Evolutionary conservation across 2,113 vertebrate genomes (phyloP), one percentile per base, ranked within the genome.

Genomic region (Orthonyx spaldingii): DNA sequence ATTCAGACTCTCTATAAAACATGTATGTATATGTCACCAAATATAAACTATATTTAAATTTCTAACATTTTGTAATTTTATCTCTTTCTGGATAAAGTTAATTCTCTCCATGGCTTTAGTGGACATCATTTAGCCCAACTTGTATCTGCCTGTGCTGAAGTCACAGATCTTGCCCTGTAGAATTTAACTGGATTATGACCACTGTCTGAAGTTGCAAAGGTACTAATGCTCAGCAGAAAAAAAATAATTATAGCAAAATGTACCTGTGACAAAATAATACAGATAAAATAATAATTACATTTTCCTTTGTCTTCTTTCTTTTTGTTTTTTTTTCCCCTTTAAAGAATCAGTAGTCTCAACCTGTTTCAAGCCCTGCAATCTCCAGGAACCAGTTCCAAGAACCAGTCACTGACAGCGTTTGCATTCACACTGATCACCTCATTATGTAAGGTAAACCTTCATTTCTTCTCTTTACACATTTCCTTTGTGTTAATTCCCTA

Each of bases 221-320:
- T 53, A 56, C 6, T 16, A 32, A 60, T 11, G 16, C 7, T 61
- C 70, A 46, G 33, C 17, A 72, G 42, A 37, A 30, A 21, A 14
- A 24, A 16, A 70, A 4, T 44, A 23, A 61, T 69, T 72, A 37
- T 11, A 55, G 21, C 35, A 88, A 71, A 41, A 55, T 66, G 86
- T 81, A 23, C 23, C 35, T 55, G 28, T 52, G 65, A 57, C 44
- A 84, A 89, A 84, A 87, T 66, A 35, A 53, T n/a, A 56, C 0
- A 10, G 9, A 68, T 28, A n/a, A n/a, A n/a, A n/a, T n/a, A n/a
- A n/a, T 53, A 1, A 57, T 32, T 44, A 21, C 3, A 41, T 41
- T 27, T 26, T 5, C 2, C 3, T 7, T 21, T 32, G 2, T 39
- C 15, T 4, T 7, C 2, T n/a, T 18, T 12, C 4, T 1, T 35